These are phyloP conservation scores for Ridgeia piscesae DNA, from an alignment of 1,140 invertebrate species.

Conservation along the genomic window DNA sequence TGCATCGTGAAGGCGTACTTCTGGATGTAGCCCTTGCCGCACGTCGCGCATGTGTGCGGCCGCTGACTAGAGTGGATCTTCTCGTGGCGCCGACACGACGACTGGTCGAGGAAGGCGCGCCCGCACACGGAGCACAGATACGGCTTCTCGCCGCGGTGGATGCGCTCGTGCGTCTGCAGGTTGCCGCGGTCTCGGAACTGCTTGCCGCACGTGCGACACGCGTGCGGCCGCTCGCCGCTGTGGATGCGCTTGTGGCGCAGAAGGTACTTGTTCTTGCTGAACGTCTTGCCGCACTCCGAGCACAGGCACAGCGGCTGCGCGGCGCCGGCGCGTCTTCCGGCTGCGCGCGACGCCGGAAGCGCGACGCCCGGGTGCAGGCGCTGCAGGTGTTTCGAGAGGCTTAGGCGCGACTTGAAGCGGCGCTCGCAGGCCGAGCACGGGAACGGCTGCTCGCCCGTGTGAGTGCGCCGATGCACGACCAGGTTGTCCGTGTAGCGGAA, in stretches of 20 bases:
- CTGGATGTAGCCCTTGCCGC: neutral
- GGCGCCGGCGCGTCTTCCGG: too few relatives aligned
- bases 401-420: neutral
- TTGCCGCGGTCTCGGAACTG: neutral
- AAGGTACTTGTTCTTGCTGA: neutral
- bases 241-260: neutral
- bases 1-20: neutral
- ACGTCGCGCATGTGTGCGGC: neutral
- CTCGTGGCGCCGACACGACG: neutral
- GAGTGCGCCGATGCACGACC: neutral
- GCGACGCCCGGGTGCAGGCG: constrained; percentile 27
- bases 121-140: neutral
- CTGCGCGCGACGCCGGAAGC: constrained; percentile 39
- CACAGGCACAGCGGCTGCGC: neutral
- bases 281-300: neutral
- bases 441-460: constrained; percentile 1
- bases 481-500: neutral
- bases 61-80: neutral
- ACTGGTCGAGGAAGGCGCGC: neutral
- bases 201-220: neutral
- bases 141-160: neutral
- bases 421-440: neutral
- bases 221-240: neutral
- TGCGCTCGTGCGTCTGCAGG: neutral
- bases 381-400: neutral